Base-by-base conservation (phyloP, 2,113 vertebrate species). In the Cinclus cinclus region DNA sequence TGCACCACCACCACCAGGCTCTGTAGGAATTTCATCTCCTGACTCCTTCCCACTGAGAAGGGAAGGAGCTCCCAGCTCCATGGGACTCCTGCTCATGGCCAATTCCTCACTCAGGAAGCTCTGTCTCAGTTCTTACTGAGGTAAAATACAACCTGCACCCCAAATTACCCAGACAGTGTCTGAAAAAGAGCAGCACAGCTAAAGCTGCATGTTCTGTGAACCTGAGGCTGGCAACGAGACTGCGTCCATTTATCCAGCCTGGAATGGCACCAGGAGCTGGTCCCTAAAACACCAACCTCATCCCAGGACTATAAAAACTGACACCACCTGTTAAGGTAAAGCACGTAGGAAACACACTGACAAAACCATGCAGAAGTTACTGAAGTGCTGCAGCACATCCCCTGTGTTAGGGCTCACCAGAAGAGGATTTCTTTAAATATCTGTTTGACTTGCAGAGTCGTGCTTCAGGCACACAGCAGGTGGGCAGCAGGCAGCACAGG, bases 11-110 rank as follows among this genome's bases (percentile, higher is more conserved):
- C 55, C 4, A 59, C 53, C 53, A 5, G 21, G 71, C 71, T 67
- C 49, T 3, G 33, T 1, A n/a, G 64, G 74, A 85, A 46, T 74
- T 73, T 11, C 6, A 50, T 24, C 68, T 83, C 63, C 70, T 37
- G 7, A 6, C n/a, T 71, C 64, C 82, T 62, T 75, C 73, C 71
- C 50, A 4, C 56, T 2, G 27, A 56, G n/a, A n/a, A 50, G 6
- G 59, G 25, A 65, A 65, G 37, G 31, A 55, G 76, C 75, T 52
- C 49, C 74, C 75, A 46, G 64, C 65, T 94, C 74, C 55, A 24
- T 0, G 0, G 35, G 49, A 37, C 30, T 37, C 0, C 0, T 42
- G 76, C 44, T 7, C 20, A 68, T 24, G 41, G 49, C 50, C 75
- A 79, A 70, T 37, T 56, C 65, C 19, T 15, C 86, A 27, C n/a